These are phyloP conservation scores for Scolanthus callimorphus DNA, from an alignment of 92 coral and sea anemone species.

Conservation along the genomic window DNA sequence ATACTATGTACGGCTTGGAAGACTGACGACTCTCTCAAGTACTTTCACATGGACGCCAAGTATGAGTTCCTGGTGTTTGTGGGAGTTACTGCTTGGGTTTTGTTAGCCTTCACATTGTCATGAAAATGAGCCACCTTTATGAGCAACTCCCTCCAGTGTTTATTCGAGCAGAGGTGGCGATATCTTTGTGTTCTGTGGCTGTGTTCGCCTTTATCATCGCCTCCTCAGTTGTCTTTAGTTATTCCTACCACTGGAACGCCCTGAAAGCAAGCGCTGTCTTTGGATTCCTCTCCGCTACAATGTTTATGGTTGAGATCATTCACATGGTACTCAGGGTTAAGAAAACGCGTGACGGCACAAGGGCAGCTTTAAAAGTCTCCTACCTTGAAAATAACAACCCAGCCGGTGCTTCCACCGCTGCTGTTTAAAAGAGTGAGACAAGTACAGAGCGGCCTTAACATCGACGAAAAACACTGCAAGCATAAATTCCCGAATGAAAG, in stretches of 20 bases:
- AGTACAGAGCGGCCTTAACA: no score
- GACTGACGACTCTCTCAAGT: neutral
- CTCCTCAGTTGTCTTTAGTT: conserved; percentile 42
- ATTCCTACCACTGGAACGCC: conserved; percentile 3
- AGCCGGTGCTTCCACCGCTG: no score
- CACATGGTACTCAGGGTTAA: neutral
- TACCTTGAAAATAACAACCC: no score
- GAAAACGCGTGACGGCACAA: neutral
- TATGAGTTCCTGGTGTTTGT: conserved; percentile 75
- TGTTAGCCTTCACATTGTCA: conserved; percentile 65
- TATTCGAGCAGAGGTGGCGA: conserved; percentile 46
- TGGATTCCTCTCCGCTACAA: conserved; percentile 56
- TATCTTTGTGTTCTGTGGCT: conserved; percentile 43
- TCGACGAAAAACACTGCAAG: no score
- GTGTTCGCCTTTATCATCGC: conserved; percentile 49
- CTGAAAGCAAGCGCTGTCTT: conserved; percentile 51
- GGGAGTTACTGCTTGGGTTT: conserved; percentile 69
- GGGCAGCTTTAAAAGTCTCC: no score
- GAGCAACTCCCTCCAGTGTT: conserved; percentile 69
- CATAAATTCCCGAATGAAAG: no score
- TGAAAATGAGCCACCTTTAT: conserved; percentile 51
- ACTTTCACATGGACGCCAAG: conserved; percentile 2
- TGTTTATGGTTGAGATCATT: conserved; percentile 56
- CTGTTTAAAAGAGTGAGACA: no score
- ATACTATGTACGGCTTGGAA: conserved; percentile 33